A percentile compares a stretch with the other conserved stretches of the same genome.
Conservation (phyloP, 2,888 invertebrate genomes). For the Cerastoderma edule region DNA sequence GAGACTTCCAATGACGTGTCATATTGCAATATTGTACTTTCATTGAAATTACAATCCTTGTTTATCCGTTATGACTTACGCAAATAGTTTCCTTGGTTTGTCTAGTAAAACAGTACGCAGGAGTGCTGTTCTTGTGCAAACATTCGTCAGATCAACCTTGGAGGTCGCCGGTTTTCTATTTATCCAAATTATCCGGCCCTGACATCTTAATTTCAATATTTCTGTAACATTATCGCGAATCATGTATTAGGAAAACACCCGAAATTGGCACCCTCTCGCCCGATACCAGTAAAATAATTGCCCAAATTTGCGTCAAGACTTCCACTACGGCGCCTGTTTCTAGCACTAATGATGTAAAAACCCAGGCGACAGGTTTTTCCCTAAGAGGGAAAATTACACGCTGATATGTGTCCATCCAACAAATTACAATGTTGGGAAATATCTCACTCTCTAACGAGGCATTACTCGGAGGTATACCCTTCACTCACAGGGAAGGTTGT, state of each 20-base stretch:
- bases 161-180: conserved; percentile 29
- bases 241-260: conserved; percentile 37
- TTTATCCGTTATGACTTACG: too few relatives aligned
- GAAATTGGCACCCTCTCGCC: conserved; percentile 57
- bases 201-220: conserved; percentile 52
- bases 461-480: too few relatives aligned
- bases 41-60: too few relatives aligned
- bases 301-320: conserved; percentile 53
- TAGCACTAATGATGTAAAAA: conserved; percentile 39
- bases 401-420: conserved; percentile 61
- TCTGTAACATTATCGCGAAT: conserved; percentile 56
- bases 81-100: too few relatives aligned
- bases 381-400: conserved; percentile 52
- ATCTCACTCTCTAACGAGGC: conserved; percentile 55
- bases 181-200: conserved; percentile 56
- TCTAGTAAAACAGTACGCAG: too few relatives aligned
- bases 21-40: too few relatives aligned
- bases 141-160: background rate
- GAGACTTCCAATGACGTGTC: too few relatives aligned
- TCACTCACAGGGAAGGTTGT: too few relatives aligned
- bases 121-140: too few relatives aligned
- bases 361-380: conserved; percentile 20
- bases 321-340: conserved; percentile 21
- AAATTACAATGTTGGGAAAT: conserved; percentile 65
- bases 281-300: conserved; percentile 46